Base-by-base conservation (phyloP, 2,797 vertebrate genomes). In the Scarus forsteni region DNA sequence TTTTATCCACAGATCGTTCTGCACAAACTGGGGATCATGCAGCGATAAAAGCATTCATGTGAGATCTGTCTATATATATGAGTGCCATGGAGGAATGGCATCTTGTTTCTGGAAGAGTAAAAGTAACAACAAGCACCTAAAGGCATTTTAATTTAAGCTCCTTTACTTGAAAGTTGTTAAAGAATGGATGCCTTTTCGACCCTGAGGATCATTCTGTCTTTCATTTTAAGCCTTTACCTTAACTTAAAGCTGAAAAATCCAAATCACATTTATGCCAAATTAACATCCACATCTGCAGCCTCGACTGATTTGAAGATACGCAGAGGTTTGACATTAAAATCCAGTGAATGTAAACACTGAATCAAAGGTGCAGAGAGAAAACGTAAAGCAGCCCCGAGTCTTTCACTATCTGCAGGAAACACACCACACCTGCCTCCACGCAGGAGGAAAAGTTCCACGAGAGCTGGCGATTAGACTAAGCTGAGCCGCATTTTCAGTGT, bases 381-480 rank as follows among this genome's bases (percentile, higher is more conserved):
- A 63, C 54, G 36, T 43, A 56, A 62, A 58, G 35, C 27, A 40
- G 69, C 38, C 36, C 45, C 1, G 8, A 63, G 27, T 38, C 51
- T 50, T 0, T 10, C 36, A 54, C 52, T 64, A 57, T 72, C 74
- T 64, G 59, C 43, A 65, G 52, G 36, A 70, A 70, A 63, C 69
- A 61, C 40, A 38, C 56, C 18, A 54, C 7, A 36, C 45, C 67
- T 52, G 52, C 14, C 58, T 53, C 18, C 75, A 61, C 15, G 74
- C 46, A 48, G 52, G 46, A 65, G 51, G 42, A 13, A 42, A 10
- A 13, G 50, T 49, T 69, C 60, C 61, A 27, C 35, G 0, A 13
- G 57, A 38, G 57, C 18, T 7, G 46, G 8, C n/a, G 65, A 72
- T 77, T 77, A 80, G 49, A 68, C 63, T 63, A 49, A 69, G 54